Base-by-base conservation (phyloP, 2,113 vertebrate genomes). In the Psephotus haematonotus region DNA sequence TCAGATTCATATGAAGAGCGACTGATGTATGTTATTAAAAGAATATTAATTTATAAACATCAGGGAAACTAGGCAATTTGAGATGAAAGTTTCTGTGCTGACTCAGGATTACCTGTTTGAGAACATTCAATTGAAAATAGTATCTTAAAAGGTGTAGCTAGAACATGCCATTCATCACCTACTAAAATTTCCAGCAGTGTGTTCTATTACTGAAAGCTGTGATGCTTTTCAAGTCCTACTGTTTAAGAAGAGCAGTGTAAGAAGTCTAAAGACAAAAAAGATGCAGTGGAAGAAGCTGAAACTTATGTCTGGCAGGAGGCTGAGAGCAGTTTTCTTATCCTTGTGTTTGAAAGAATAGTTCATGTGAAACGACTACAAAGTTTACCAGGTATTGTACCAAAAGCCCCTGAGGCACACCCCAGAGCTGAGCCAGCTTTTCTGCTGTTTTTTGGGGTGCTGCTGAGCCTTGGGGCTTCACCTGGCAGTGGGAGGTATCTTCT, bases 291-390 rank as follows among this genome's bases (percentile, higher is more conserved):
- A 90, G 62, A 76, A 82, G 16, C 19, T 52, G 17, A 69, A 87
- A 85, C 23, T 5, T 11, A 3, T 3, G 3, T 47, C n/a, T 57
- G 35, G 4, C 18, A 41, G 18, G 7, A 2, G 8, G 5, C 44
- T 52, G 13, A 28, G 77, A 46, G 19, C 9, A 78, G 17, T 75
- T 78, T 92, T 64, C 27, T 68, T 72, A 28, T 50, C 4, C 24
- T 44, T 53, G 11, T 41, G 33, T 90, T 64, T 72, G 67, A 76
- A 82, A 69, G 12, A 85, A 68, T 14, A 19, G 15, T 71, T 89
- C 20, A 7, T 35, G 11, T 62, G 44, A 82, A 96, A 57, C 9
- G 5, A 28, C 12, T 59, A 24, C 15, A 23, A 15, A 49, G 6
- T 47, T 72, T 85, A 43, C 52, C 23, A 28, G 17, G 4, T 16